Base-by-base conservation (phyloP, 2,797 vertebrate genomes). In the Pseudochirops cupreus region DNA sequence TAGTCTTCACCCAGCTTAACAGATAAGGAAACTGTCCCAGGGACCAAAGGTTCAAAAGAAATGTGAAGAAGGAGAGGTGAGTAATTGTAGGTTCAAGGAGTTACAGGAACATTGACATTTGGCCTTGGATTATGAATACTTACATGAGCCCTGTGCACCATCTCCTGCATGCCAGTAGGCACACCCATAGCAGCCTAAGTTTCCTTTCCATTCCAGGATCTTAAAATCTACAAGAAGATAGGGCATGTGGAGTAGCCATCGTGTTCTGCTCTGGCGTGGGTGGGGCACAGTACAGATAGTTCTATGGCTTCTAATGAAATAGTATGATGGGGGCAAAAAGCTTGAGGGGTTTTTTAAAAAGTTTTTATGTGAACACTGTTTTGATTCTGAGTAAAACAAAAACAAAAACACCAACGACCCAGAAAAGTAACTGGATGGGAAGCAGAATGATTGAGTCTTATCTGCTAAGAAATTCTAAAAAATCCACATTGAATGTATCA, bases 401-500 rank as follows among this genome's bases (percentile, higher is more conserved):
- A 54, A 50, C 13, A 92, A 90, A 91, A 94, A 90, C 57, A 58
- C 29, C 58, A 57, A 94, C 24, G 56, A 92, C 90, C 33, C 39
- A 90, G 91, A 94, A 59, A 62, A 87, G 67, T 94, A 94, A 87
- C 57, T 46, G 12, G 5, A 82, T 82, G 21, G 67, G 6, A 11
- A 46, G 21, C 67, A 82, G 33, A 67, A 82, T 39, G 16, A 39
- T 82, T 39, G 24, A 82, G 12, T 82, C 9, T 87, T 24, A 87
- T 87, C 74, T 46, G 21, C 18, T 87, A 87, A 87, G 39, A 87
- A 87, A 87, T 87, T 87, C 39, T 1, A 56, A 56, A 56, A 53
- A 95, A 31, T 11, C 93, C 87, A 91, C 82, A 90, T 94, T 92
- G 95, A 57, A 94, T 90, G 7, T 74, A 97, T 98, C 98, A 87